phyloP scores from a whole-genome alignment of 2,797 vertebrate genomes.

The Intellagama lesueurii region DNA sequence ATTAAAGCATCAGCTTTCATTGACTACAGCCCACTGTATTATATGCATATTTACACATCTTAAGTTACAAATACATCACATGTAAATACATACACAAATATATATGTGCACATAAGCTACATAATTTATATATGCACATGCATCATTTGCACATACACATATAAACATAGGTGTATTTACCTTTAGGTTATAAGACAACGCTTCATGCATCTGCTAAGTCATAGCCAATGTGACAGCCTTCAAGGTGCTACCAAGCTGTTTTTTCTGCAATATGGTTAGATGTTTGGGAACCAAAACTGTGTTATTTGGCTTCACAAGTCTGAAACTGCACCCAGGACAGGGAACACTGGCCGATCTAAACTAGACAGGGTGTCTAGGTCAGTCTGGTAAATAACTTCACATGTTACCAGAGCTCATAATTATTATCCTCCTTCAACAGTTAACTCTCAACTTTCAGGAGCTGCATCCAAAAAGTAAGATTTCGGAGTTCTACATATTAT shows the following conservation, averaged over 20 bases:
- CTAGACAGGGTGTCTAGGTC: no score
- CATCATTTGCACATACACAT: background rate
- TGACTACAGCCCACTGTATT: background rate
- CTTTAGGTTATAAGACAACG: background rate
- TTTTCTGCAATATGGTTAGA: background rate
- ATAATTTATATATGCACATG: no score
- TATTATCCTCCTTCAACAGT: no score
- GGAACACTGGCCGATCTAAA: no score
- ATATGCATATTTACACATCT: background rate
- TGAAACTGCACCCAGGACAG: background rate
- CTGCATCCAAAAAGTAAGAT: no score
- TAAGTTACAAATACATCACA: background rate
- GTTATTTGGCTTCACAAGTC: background rate
- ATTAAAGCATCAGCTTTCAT: background rate
- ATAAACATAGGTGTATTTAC: background rate
- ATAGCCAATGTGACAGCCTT: background rate
- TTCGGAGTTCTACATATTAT: background rate
- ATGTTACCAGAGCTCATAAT: no score
- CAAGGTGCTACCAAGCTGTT: background rate
- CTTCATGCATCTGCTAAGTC: background rate
- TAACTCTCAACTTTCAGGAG: background rate
- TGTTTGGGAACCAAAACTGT: background rate
- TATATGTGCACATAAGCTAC: background rate
- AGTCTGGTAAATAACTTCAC: no score
- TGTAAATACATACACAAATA: background rate